Evolutionary conservation across 2,888 invertebrate genomes (phyloP).

Genomic region (Tricholauxania praeusta): DNA sequence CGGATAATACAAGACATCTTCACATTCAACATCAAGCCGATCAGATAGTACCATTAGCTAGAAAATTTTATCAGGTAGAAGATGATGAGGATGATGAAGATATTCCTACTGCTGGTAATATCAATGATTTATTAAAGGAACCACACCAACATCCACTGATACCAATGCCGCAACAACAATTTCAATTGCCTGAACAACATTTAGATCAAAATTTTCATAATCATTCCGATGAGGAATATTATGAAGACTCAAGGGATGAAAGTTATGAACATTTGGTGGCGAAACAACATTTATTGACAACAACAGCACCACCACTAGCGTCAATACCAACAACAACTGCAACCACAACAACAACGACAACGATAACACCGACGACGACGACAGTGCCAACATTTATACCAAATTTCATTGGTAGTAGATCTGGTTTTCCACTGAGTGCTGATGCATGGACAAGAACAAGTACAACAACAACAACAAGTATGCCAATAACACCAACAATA

Average conservation of each 20-base stretch:
- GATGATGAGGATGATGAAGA: conserved; percentile 25
- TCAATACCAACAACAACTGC: conserved; percentile 35
- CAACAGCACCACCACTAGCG: conserved; percentile 29
- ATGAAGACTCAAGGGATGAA: conserved; percentile 54
- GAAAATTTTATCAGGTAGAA: conserved; percentile 46
- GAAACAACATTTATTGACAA: conserved; percentile 33
- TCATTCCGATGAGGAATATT: conserved; percentile 59
- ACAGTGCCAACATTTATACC: conserved; percentile 20
- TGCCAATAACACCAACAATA: background rate
- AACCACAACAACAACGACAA: conserved; percentile 39
- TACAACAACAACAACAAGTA: conserved; percentile 2
- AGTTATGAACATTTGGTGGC: conserved; percentile 26
- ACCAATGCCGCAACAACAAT: conserved; percentile 34
- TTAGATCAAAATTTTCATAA: conserved; percentile 45
- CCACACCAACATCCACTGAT: conserved; percentile 25
- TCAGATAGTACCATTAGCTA: conserved; percentile 44
- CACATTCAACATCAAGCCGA: conserved; percentile 28
- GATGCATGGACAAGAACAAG: conserved; percentile 28
- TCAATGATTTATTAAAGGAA: conserved; percentile 34
- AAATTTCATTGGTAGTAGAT: background rate
- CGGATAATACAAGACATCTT: conserved; percentile 6
- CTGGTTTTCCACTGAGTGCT: background rate
- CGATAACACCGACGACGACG: conserved; percentile 18
- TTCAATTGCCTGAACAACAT: conserved; percentile 31
- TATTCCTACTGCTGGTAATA: conserved; percentile 3